Base-by-base conservation (phyloP, 1,140 invertebrate genomes). In the Dinoponera quadriceps region DNA sequence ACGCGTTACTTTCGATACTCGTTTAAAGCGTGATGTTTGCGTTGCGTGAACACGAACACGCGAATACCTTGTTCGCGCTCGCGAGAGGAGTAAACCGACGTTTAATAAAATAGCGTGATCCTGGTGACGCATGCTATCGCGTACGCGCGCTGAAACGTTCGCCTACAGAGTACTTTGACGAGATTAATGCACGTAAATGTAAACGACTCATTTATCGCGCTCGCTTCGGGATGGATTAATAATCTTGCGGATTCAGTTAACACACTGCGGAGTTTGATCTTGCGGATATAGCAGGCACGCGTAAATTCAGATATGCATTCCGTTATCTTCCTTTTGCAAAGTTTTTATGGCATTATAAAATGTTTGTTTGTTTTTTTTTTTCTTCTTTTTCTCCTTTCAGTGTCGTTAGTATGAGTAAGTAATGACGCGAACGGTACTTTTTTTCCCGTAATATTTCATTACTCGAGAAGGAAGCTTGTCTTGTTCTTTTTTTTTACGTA, bases 121-220 rank as follows among this genome's bases (percentile, higher is more conserved):
- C 66, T 65, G 65, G 49, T 59, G 55, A 51, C 68, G 83, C 77
- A 68, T 74, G 75, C 75, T 74, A 85, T 85, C 85, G 68, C 77
- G 57, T 78, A 65, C 74, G 83, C 84, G 65, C 75, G 57, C 33
- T 78, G 80, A 65, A 74, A 77, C 66, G 71, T 80, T 80, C 75
- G 65, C 75, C 65, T 80, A 80, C 65, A 80, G 62, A 74, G 77
- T 82, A 71, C 85, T 82, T 83, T 82, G 77, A 86, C 84, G 73
- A 87, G 85, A 86, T 87, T 87, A 84, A 87, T 87, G 83, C 51
- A 80, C 65, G 65, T 80, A 80, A 80, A 80, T 80, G 75, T 68
- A 80, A 80, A 80, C 75, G 75, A 80, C 75, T 80, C 75, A 71
- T 80, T 80, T 80, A 80, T 80, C 75, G 75, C 65, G 75, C 75